Conservation (phyloP, 2,113 vertebrate genomes). For the Ciconia boyciana region DNA sequence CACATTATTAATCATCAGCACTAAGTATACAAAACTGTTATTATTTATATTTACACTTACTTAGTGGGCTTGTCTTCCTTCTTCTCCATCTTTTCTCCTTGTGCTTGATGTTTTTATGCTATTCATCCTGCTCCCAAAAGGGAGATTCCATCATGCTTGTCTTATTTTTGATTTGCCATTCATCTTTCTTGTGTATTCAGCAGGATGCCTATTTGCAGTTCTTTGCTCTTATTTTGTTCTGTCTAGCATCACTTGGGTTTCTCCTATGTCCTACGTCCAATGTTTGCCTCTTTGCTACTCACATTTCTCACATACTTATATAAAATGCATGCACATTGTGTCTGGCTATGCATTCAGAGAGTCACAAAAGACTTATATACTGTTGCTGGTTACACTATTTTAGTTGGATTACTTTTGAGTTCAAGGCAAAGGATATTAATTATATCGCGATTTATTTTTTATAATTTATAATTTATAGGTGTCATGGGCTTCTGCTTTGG, state of each 20-base stretch:
- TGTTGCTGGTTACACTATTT: neutral
- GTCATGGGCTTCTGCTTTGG: neutral
- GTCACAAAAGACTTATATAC: neutral
- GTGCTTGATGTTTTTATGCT: neutral
- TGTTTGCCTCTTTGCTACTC: neutral
- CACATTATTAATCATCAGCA: neutral
- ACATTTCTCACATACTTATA: neutral
- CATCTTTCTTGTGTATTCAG: neutral
- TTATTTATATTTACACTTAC: neutral
- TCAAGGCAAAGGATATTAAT: neutral
- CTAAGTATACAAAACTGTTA: neutral
- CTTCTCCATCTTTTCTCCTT: neutral
- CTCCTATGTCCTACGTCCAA: neutral
- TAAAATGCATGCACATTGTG: neutral
- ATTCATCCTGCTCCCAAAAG: neutral
- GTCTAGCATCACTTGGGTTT: neutral
- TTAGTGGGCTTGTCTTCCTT: neutral
- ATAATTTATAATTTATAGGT: neutral
- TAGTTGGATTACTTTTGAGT: neutral
- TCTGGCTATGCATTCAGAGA: neutral
- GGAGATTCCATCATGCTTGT: neutral
- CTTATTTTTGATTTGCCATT: neutral
- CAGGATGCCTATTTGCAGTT: neutral
- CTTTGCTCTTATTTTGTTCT: neutral
- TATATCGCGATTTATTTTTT: neutral